Conservation (phyloP, 1,140 invertebrate species). For the Chrysoperla carnea region DNA sequence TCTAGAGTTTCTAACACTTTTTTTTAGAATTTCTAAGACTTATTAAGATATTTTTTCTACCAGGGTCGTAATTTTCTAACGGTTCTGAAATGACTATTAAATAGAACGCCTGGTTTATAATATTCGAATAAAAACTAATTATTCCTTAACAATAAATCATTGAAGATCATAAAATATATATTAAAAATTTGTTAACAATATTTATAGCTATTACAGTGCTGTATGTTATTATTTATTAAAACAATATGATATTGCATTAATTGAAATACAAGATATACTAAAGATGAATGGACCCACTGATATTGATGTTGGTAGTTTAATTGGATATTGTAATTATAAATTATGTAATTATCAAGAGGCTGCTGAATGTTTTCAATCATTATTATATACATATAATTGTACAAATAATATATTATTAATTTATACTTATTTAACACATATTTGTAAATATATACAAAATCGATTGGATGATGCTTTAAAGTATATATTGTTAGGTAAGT, state of each 20-base stretch:
- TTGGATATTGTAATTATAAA: background rate
- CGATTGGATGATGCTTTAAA: background rate
- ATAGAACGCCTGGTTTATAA: too few relatives aligned
- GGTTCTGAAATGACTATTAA: too few relatives aligned
- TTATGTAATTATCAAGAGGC: background rate
- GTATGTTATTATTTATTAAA: background rate
- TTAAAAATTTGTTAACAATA: too few relatives aligned
- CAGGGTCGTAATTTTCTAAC: too few relatives aligned
- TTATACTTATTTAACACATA: background rate
- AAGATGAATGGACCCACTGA: background rate
- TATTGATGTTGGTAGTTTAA: background rate
- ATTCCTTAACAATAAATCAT: too few relatives aligned
- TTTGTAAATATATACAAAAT: too few relatives aligned
- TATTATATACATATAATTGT: background rate
- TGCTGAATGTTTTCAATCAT: background rate
- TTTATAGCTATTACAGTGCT: background rate
- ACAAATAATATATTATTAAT: background rate
- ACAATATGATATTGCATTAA: background rate
- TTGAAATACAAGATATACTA: background rate
- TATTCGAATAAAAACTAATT: too few relatives aligned
- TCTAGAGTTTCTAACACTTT: too few relatives aligned
- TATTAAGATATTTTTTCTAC: too few relatives aligned
- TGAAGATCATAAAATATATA: too few relatives aligned
- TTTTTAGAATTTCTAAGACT: too few relatives aligned
- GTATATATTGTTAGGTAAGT: too few relatives aligned